A percentile compares a stretch with the other conserved stretches of the same genome.
These are phyloP conservation scores for Sardinella longiceps DNA, from an alignment of 2,797 vertebrate genomes.

Conservation along the genomic window DNA sequence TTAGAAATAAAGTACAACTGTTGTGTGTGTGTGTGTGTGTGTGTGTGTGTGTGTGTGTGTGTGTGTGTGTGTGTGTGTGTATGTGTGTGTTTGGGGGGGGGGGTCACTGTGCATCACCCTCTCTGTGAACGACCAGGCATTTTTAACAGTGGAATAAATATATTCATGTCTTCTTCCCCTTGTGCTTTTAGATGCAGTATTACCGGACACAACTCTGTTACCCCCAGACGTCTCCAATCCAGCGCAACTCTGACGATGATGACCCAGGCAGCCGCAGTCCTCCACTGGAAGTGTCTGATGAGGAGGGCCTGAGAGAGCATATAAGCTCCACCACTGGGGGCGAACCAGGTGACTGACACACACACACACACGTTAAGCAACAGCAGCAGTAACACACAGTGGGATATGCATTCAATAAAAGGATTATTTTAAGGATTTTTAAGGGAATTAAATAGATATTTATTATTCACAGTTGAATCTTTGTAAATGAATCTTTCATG, in stretches of 20 bases:
- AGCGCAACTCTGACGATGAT: conserved; percentile 93
- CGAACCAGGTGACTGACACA: conserved; percentile 83
- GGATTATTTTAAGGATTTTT: conserved; percentile 22
- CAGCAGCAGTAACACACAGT: not conserved
- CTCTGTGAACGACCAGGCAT: not conserved
- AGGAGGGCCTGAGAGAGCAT: conserved; percentile 84
- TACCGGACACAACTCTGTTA: conserved; percentile 80
- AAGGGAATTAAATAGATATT: too few species aligned
- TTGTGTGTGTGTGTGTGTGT: too few species aligned
- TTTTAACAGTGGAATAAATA: not conserved
- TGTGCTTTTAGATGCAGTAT: conserved; percentile 79
- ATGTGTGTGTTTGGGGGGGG: too few species aligned
- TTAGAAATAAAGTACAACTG: not conserved
- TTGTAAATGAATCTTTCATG: too few species aligned
- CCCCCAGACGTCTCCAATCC: conserved; percentile 77
- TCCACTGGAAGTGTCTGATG: conserved; percentile 95
- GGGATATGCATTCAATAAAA: not conserved
- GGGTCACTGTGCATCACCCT: not conserved
- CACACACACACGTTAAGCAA: too few species aligned
- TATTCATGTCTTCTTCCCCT: not conserved
- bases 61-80: too few species aligned
- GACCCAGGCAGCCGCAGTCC: conserved; percentile 88
- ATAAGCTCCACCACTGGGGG: conserved; percentile 78
- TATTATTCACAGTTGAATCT: too few species aligned
- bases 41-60: too few species aligned